Evolutionary conservation across 2,113 vertebrate species (phyloP).

Genomic region (Atrichornis clamosus): DNA sequence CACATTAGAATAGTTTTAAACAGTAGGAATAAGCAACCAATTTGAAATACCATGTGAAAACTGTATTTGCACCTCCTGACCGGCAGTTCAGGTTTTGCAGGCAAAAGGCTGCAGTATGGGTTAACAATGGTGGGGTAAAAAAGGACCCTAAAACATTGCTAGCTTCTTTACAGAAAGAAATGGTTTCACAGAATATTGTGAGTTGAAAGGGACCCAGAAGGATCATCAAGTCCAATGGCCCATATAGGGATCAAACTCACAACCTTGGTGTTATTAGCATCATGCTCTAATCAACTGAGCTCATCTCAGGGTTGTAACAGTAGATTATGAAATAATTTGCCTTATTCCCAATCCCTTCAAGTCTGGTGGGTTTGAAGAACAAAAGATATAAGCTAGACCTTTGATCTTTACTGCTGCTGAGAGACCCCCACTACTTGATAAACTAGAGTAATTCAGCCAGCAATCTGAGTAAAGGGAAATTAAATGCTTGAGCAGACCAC

Average conservation of each 20-base stretch:
- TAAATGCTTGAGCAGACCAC: neutral
- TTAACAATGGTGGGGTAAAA: neutral
- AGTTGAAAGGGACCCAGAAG: neutral
- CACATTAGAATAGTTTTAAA: neutral
- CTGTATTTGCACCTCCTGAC: neutral
- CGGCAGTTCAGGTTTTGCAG: neutral
- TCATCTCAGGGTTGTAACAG: neutral
- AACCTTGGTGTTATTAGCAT: neutral
- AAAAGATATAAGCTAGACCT: neutral
- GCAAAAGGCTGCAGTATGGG: neutral
- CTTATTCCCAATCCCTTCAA: neutral
- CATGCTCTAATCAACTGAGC: neutral
- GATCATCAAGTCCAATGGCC: neutral
- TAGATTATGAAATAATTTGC: neutral
- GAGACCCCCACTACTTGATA: neutral
- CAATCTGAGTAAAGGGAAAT: neutral
- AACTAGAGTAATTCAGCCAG: neutral
- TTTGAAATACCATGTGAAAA: neutral
- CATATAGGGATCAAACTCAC: neutral
- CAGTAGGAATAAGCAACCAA: neutral
- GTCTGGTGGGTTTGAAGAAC: neutral
- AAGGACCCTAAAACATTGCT: neutral
- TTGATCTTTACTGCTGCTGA: neutral
- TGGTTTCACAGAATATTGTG: neutral
- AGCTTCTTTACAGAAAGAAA: neutral